These are phyloP conservation scores for Thunnus maccoyii DNA, from an alignment of 2,113 vertebrate genomes.

Conservation along the genomic window DNA sequence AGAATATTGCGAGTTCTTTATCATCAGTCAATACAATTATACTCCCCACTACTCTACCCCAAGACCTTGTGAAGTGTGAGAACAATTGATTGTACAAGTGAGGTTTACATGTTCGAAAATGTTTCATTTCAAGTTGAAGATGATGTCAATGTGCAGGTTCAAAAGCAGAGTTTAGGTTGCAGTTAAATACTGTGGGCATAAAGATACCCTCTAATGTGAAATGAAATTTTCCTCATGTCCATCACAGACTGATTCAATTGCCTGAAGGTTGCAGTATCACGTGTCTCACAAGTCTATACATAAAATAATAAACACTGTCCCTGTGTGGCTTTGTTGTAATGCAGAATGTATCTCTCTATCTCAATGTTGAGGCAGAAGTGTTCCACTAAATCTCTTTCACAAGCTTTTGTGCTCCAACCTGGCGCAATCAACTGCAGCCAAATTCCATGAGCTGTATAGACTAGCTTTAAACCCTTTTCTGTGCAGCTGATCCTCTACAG, in stretches of 20 bases:
- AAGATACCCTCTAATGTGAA: too few species aligned
- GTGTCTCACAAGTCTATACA: not conserved
- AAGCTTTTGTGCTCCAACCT: slow-evolving; percentile 50
- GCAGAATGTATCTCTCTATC: slow-evolving; percentile 14
- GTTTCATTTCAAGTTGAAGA: not conserved
- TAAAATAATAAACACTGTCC: slow-evolving; percentile 1
- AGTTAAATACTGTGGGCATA: too few species aligned
- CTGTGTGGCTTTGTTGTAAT: slow-evolving; percentile 27
- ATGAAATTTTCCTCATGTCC: not conserved
- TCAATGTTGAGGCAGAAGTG: slow-evolving; percentile 33
- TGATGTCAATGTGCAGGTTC: not conserved
- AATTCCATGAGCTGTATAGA: slow-evolving; percentile 57
- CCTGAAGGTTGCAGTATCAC: not conserved
- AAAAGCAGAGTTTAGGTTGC: not conserved
- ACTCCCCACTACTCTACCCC: too few species aligned
- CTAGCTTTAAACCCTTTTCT: slow-evolving; percentile 45
- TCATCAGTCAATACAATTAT: not conserved
- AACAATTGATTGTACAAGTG: not conserved
- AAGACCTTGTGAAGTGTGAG: not conserved
- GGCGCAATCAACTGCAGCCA: slow-evolving; percentile 62
- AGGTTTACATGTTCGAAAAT: slow-evolving; percentile 19
- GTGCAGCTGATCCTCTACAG: slow-evolving; percentile 58
- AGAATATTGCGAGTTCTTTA: not conserved
- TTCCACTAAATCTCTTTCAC: slow-evolving; percentile 51
- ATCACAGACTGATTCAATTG: not conserved